phyloP scores from a whole-genome alignment of 2,888 invertebrate species.

The Nemapogon koenigi region DNA sequence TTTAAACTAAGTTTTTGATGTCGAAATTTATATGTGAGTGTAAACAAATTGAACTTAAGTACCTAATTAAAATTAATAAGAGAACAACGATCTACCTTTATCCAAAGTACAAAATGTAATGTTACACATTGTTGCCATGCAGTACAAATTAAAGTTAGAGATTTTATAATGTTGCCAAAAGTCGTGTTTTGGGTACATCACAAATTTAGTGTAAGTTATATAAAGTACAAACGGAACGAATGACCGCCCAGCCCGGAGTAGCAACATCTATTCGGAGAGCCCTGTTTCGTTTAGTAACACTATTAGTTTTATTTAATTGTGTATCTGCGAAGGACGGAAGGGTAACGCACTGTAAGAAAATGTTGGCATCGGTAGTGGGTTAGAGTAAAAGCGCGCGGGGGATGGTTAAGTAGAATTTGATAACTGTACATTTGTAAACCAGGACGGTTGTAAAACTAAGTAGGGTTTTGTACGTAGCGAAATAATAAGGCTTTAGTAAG shows the following conservation, averaged over 20 bases:
- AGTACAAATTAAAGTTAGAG: constrained; percentile 59
- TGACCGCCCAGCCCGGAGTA: constrained; percentile 23
- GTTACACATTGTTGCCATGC: too few species aligned
- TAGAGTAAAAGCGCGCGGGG: not conserved
- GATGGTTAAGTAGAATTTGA: constrained; percentile 1
- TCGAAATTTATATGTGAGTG: constrained; percentile 41
- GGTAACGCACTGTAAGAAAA: constrained; percentile 1
- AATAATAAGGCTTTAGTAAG: constrained; percentile 52
- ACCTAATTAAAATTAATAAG: constrained; percentile 59
- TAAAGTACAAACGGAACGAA: constrained; percentile 36
- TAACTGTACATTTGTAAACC: constrained; percentile 41
- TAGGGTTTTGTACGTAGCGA: constrained; percentile 61
- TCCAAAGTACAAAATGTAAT: too few species aligned
- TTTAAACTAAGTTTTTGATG: constrained; percentile 45
- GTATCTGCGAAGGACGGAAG: not conserved
- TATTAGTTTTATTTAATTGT: constrained; percentile 3
- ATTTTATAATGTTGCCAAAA: constrained; percentile 56
- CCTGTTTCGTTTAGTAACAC: too few species aligned
- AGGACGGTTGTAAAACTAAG: constrained; percentile 64
- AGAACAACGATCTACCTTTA: too few species aligned
- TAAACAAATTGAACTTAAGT: constrained; percentile 44
- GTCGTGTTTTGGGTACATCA: constrained; percentile 49
- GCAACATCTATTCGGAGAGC: too few species aligned
- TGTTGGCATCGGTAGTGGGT: constrained; percentile 3
- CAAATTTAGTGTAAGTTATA: constrained; percentile 46